Conservation (phyloP, 2,888 invertebrate species). For the Hypercompe scribonia region DNA sequence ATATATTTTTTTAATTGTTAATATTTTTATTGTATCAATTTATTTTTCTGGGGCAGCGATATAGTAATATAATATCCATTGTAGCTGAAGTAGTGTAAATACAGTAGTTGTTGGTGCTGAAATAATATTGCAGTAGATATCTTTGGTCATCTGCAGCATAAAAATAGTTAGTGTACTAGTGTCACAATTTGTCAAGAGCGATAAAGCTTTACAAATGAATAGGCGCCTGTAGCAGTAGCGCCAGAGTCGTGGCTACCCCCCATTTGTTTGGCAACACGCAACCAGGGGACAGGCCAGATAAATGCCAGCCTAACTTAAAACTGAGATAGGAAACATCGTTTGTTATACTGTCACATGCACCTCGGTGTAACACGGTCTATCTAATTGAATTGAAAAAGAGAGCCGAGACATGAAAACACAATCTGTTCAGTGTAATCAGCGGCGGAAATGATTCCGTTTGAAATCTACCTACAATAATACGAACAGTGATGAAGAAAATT, state of each 20-base stretch:
- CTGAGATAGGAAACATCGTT: constrained; percentile 64
- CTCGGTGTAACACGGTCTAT: constrained; percentile 47
- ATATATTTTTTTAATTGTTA: too few relatives aligned
- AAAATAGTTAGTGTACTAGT: constrained; percentile 77
- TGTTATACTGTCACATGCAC: constrained; percentile 60
- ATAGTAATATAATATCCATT: neutral
- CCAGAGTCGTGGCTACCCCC: constrained; percentile 68
- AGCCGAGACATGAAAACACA: constrained; percentile 54
- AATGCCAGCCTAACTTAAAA: constrained; percentile 71
- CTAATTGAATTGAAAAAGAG: constrained; percentile 49
- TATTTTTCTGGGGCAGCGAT: too few relatives aligned
- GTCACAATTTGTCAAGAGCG: constrained; percentile 77
- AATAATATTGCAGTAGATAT: constrained; percentile 39
- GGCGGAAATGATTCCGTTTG: constrained; percentile 69
- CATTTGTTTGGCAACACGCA: constrained; percentile 77
- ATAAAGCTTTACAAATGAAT: constrained; percentile 83
- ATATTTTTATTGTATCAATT: too few relatives aligned
- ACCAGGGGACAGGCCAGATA: constrained; percentile 71
- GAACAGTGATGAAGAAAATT: constrained; percentile 79
- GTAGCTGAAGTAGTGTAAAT: neutral
- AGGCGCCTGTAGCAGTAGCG: constrained; percentile 71
- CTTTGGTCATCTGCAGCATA: constrained; percentile 73
- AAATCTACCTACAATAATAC: constrained; percentile 76
- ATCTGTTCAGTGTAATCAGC: constrained; percentile 59
- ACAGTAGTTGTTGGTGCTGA: constrained; percentile 29